Percentiles rank a stretch among this genome's conserved stretches.
Evolutionary conservation across 2,888 invertebrate genomes (phyloP).

Genomic region (Andrena haemorrhoa): DNA sequence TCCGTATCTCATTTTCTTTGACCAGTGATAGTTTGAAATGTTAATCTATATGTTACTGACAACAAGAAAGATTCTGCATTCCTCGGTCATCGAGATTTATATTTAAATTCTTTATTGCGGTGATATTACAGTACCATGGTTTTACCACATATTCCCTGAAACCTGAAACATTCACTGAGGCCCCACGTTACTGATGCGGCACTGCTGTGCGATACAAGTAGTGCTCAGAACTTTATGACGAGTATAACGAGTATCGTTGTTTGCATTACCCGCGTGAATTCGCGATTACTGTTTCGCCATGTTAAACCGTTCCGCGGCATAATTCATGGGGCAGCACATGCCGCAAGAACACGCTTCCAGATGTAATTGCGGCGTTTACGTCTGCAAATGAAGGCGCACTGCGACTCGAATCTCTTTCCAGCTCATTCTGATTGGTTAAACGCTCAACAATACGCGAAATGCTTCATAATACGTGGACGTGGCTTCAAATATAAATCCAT

Average conservation of each 20-base stretch:
- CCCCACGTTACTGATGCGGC: background rate
- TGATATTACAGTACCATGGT: background rate
- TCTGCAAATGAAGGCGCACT: constrained; percentile 18
- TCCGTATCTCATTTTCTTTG: too few species aligned
- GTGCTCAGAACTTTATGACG: constrained; percentile 33
- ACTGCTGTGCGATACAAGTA: background rate
- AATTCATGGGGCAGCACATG: constrained; percentile 51
- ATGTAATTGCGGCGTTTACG: constrained; percentile 51
- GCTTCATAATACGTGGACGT: too few species aligned
- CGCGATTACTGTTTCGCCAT: constrained; percentile 53
- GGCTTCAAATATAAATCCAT: too few species aligned
- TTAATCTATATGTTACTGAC: too few species aligned
- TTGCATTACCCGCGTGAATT: constrained; percentile 33
- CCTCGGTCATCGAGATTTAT: too few species aligned
- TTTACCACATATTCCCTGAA: background rate
- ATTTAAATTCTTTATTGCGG: too few species aligned
- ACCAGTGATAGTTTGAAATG: too few species aligned
- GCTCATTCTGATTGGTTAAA: background rate
- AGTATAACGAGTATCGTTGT: constrained; percentile 41
- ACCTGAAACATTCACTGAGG: background rate
- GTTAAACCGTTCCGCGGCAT: constrained; percentile 34
- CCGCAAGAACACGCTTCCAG: constrained; percentile 26
- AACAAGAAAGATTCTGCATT: too few species aligned
- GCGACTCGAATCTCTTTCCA: constrained; percentile 28
- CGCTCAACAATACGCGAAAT: too few species aligned